These are phyloP conservation scores for Scopus umbretta DNA, from an alignment of 2,113 vertebrate species.

Conservation along the genomic window DNA sequence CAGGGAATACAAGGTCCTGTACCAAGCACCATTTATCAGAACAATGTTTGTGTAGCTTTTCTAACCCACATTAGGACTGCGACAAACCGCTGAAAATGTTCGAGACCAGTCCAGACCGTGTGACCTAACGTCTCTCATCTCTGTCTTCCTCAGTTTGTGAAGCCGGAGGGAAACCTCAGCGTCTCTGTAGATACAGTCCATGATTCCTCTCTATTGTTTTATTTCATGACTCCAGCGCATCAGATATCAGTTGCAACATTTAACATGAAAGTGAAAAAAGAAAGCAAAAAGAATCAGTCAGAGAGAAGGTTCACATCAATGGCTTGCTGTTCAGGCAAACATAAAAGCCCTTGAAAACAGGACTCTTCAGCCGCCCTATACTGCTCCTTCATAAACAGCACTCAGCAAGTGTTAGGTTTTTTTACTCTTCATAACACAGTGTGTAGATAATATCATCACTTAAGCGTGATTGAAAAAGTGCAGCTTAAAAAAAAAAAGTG, in stretches of 20 bases:
- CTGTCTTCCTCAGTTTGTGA: background rate
- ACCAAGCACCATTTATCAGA: background rate
- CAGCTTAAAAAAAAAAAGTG: background rate
- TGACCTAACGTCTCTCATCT: background rate
- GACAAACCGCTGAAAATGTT: background rate
- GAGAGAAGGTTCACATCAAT: background rate
- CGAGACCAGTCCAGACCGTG: background rate
- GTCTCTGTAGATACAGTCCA: background rate
- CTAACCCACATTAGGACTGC: background rate
- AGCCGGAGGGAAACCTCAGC: background rate
- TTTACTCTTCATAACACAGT: background rate
- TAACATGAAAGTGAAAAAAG: background rate
- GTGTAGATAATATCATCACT: background rate
- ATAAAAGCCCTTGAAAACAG: background rate
- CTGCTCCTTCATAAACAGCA: background rate
- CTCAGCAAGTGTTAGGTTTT: background rate
- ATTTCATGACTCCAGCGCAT: background rate
- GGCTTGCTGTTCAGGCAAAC: background rate
- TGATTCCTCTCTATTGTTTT: background rate
- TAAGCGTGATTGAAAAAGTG: background rate
- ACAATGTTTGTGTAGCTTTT: background rate
- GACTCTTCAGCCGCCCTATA: background rate
- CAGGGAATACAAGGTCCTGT: background rate
- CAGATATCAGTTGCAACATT: background rate
- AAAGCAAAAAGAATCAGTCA: background rate